Evolutionary conservation across 2,113 vertebrate species (phyloP), one percentile per base, ranked within the genome.

Genomic region (Ibidorhyncha struthersii): DNA sequence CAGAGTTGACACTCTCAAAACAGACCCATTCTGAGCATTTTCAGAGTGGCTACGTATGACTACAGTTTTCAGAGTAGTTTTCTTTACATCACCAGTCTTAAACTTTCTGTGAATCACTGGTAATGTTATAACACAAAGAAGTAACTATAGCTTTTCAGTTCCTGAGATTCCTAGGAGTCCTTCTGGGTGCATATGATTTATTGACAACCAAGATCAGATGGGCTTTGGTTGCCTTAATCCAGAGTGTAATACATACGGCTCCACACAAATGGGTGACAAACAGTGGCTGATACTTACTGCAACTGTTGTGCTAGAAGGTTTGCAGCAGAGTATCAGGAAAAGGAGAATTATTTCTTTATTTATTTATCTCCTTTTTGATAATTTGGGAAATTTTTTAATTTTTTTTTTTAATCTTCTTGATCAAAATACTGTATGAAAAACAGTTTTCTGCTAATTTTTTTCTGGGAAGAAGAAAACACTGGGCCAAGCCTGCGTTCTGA

Each of bases 281-380:
- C 79, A 95, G 88, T 80, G 94, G 88, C 72, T 95, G 56, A 78
- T 78, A 73, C 49, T 88, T 72, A 34, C n/a, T 67, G 88, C 71
- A 85, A 88, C 85, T 90, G 86, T 82, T 95, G 74, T 90, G 85
- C 55, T 65, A 34, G 20, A 83, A 80, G 63, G 69, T 93, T 94
- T 94, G 30, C 41, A 74, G 47, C 47, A 61, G 45, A 63, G n/a
- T 18, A 34, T 41, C 45, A 67, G 71, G 45, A 71, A 93, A 83
- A 62, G 32, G 17, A 81, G 10, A 86, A 70, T 50, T 59, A 43
- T 53, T 86, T 72, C 3, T 62, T 90, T 53, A 73, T 66, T 86
- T 30, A 77, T 70, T 83, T 30, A 9, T 79, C 23, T 38, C 21
- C 2, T 50, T 84, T 77, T 63, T 43, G 34, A 40, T 41, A 53